Evolutionary conservation across 1,140 invertebrate species (phyloP).

Genomic region (Achatina immaculata): DNA sequence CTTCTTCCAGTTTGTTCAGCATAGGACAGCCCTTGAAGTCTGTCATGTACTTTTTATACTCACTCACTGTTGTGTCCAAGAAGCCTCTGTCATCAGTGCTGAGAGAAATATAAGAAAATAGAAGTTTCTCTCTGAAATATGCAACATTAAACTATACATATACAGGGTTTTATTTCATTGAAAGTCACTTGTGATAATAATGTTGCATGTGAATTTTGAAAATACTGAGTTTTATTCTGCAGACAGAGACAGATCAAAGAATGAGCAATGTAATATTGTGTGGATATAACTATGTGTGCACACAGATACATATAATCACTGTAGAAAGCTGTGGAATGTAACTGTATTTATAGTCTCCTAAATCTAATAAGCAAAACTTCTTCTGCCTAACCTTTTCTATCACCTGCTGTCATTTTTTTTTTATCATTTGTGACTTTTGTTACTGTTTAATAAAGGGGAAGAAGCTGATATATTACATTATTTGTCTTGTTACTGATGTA

Average conservation of each 20-base stretch:
- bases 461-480: no score
- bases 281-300: not conserved
- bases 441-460: no score
- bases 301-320: not conserved
- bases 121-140: not conserved
- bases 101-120: not conserved
- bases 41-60: constrained; percentile 38
- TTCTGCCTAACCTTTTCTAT: no score
- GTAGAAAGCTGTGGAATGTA: no score
- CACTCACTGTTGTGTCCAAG: constrained; percentile 38
- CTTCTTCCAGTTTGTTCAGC: constrained; percentile 1
- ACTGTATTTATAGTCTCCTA: no score
- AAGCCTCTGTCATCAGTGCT: constrained; percentile 22
- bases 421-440: no score
- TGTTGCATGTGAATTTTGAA: not conserved
- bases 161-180: not conserved
- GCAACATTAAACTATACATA: not conserved
- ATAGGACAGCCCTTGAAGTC: constrained; percentile 26
- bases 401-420: no score
- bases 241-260: not conserved
- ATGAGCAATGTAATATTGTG: not conserved
- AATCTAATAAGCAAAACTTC: no score
- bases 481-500: no score
- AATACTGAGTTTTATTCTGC: not conserved
- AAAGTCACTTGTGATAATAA: not conserved